Base-by-base conservation (phyloP, 2,888 invertebrate species). In the Neoscelio sp. region DNA sequence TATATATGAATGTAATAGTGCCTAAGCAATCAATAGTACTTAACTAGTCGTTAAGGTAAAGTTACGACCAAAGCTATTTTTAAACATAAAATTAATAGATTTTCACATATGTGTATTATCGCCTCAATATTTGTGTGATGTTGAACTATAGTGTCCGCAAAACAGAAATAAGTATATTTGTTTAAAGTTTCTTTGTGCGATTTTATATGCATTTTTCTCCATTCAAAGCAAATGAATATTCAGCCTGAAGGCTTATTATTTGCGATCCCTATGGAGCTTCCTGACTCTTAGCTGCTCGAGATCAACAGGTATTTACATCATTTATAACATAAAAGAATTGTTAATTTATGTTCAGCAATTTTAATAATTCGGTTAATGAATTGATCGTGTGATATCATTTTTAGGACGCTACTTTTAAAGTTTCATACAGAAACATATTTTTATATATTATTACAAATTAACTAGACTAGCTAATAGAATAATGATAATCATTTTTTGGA, bases 221-320 rank as follows among this genome's bases (percentile, higher is more conserved):
- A 54, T 23, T 44, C 2, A 52, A 35, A 62, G 35, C 33, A 44
- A 62, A 62, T 73, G 71, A 62, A 35, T 12, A 52, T 60, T 52
- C 60, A 52, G 52, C 52, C 52, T 52, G 52, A 70, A 26, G 52
- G 50, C 58, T 42, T 70, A 44, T 64, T 77, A 46, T 64, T 64
- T 17, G 56, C 58, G 18, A 48, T 50, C 26, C 38, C 76, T 8
- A 35, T 50, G 5, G 46, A 71, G 30, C 38, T 71, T 30, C 35
- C 58, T 23, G 60, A 12, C 40, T 71, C 71, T 23, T 78, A 44
- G n/a, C 26, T 42, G 38, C 35, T 65, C 77, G 20, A 38, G 52
- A 77, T 73, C 67, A 67, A 73, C 78, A 78, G 73, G 73, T 73
- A 67, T 48, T 58, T 70, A 35, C 26, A 52, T 26, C 26, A 62